Evolutionary conservation across 2,113 vertebrate genomes (phyloP).

Genomic region (Aviceda subcristata): DNA sequence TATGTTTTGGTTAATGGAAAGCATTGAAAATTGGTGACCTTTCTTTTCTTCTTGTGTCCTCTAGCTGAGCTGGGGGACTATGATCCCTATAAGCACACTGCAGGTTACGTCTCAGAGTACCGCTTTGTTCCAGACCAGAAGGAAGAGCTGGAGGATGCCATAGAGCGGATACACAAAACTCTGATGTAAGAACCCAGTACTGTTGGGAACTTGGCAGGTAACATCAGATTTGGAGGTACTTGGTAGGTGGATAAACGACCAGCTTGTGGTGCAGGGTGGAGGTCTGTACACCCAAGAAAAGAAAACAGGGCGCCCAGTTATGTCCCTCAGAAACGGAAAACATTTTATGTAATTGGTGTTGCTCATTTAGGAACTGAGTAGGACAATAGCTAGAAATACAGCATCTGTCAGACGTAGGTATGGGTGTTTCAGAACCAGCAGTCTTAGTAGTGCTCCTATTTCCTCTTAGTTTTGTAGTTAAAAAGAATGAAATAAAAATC

Average conservation of each 20-base stretch:
- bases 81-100: constrained; percentile 80
- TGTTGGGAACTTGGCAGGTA: neutral
- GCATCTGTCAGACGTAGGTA: neutral
- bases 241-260: neutral
- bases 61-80: constrained; percentile 88
- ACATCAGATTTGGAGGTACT: neutral
- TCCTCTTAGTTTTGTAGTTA: neutral
- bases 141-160: constrained; percentile 85
- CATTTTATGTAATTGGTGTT: neutral
- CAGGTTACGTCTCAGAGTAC: constrained; percentile 86
- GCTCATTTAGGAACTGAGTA: neutral
- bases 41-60: neutral
- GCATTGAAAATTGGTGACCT: neutral
- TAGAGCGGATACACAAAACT: constrained; percentile 86
- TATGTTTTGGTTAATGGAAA: neutral
- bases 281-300: neutral
- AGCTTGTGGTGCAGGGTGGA: neutral
- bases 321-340: neutral
- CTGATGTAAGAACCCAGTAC: constrained; percentile 76
- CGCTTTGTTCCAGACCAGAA: constrained; percentile 90
- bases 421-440: neutral
- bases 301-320: neutral
- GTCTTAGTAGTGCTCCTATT: neutral
- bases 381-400: neutral
- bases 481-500: neutral